phyloP scores from a whole-genome alignment of 2,797 vertebrate species.

The Acanthornis magna region DNA sequence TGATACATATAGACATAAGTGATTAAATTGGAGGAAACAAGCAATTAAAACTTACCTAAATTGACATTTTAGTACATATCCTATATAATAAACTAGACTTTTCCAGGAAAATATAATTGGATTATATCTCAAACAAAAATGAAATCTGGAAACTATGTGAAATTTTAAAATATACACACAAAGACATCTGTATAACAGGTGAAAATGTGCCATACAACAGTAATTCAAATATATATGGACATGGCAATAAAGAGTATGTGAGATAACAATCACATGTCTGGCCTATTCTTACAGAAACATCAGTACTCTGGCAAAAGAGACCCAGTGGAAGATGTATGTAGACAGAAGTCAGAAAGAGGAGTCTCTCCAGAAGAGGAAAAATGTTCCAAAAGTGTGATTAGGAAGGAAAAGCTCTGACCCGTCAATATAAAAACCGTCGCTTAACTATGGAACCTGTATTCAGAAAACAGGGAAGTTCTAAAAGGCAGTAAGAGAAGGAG shows the following conservation, averaged over 20 bases:
- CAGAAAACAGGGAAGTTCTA: no score
- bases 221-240: not conserved
- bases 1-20: not conserved
- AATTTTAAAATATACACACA: not conserved
- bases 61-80: not conserved
- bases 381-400: fast-evolving
- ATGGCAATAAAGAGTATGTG: not conserved
- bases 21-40: not conserved
- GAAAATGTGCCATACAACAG: not conserved
- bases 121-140: not conserved
- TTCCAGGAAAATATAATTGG: not conserved
- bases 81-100: not conserved
- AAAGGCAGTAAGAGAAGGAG: not conserved
- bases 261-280: not conserved
- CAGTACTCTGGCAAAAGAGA: not conserved
- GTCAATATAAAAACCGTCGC: fast-evolving
- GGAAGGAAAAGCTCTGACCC: fast-evolving
- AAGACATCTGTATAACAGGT: not conserved
- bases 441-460: fast-evolving
- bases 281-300: not conserved
- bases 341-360: not conserved
- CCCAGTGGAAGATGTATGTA: fast-evolving
- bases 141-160: not conserved
- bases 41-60: not conserved
- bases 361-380: not conserved